Conservation (phyloP, 2,888 invertebrate genomes). For the Gymnoscelis rufifasciata region DNA sequence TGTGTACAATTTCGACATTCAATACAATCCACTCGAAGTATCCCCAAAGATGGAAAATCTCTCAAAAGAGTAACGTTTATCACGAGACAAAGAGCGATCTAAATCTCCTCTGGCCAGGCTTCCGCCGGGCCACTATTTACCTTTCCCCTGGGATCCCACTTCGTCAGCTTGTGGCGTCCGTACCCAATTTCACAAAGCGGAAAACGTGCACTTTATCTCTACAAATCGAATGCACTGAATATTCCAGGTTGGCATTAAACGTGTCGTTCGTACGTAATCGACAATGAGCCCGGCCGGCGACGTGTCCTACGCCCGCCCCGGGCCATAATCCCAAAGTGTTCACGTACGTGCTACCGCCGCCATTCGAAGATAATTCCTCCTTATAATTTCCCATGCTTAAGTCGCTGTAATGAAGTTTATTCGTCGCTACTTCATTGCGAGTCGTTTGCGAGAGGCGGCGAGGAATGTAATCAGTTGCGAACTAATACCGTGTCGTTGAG, state of each 20-base stretch:
- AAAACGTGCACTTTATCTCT: conserved; percentile 42
- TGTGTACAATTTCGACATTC: conserved; percentile 55
- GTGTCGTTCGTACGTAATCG: conserved; percentile 41
- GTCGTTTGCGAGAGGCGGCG: conserved; percentile 65
- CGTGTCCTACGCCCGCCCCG: conserved; percentile 56
- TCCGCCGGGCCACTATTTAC: conserved; percentile 69
- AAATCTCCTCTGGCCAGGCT: conserved; percentile 61
- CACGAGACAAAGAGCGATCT: conserved; percentile 74
- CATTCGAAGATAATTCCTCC: conserved; percentile 73
- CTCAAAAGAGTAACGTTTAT: conserved; percentile 74
- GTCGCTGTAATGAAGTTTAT: conserved; percentile 77
- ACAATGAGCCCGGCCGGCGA: conserved; percentile 44
- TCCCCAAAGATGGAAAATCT: conserved; percentile 70
- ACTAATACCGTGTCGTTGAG: conserved; percentile 73
- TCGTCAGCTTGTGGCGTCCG: conserved; percentile 52
- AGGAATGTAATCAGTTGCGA: conserved; percentile 77
- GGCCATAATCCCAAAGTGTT: conserved; percentile 61
- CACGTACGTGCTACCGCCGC: conserved; percentile 60
- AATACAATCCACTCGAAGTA: conserved; percentile 59
- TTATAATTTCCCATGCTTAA: conserved; percentile 77
- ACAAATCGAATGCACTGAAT: conserved; percentile 42
- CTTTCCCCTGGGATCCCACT: conserved; percentile 60
- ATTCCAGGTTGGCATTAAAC: conserved; percentile 46
- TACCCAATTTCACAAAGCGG: conserved; percentile 54
- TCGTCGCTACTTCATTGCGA: conserved; percentile 74